These are phyloP conservation scores for Furcula furcula DNA, from an alignment of 2,888 invertebrate genomes.

Conservation along the genomic window DNA sequence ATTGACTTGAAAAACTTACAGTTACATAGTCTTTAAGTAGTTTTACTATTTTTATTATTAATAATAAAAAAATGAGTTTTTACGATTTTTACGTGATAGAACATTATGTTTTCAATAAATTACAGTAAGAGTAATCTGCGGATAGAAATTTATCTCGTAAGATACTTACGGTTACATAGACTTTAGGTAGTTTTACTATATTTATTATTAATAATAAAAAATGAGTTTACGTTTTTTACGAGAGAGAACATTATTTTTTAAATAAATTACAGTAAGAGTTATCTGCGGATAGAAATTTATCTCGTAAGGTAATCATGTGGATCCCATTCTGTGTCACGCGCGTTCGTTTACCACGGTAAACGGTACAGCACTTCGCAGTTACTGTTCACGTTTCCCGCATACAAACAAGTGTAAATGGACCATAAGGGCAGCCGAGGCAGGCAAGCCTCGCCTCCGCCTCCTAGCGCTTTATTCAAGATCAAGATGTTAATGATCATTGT, in stretches of 20 bases:
- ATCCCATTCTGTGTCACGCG: slow-evolving; percentile 13
- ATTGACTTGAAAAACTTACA: slow-evolving; percentile 63
- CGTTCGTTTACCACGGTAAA: slow-evolving; percentile 5
- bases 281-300: slow-evolving; percentile 58
- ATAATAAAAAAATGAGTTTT: slow-evolving; percentile 47
- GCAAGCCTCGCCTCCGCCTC: too few relatives aligned
- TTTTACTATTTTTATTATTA: slow-evolving; percentile 68
- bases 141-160: slow-evolving; percentile 60
- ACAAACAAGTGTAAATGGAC: too few relatives aligned
- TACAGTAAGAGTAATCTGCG: slow-evolving; percentile 33
- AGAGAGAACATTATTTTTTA: slow-evolving; percentile 34
- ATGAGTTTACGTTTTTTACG: slow-evolving; percentile 67
- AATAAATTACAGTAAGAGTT: slow-evolving; percentile 35
- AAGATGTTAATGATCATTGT: too few relatives aligned
- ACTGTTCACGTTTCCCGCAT: too few relatives aligned
- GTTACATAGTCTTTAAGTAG: slow-evolving; percentile 58
- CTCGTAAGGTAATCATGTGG: slow-evolving; percentile 28
- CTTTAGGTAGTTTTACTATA: slow-evolving; percentile 68
- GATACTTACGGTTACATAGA: slow-evolving; percentile 50
- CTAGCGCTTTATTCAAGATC: too few relatives aligned
- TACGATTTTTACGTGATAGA: slow-evolving; percentile 61
- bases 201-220: slow-evolving; percentile 52
- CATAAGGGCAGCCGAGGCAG: too few relatives aligned
- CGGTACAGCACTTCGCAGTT: not conserved
- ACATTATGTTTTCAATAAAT: slow-evolving; percentile 35